These are phyloP conservation scores for Thaumatotibia leucotreta DNA, from an alignment of 1,140 invertebrate species.

Conservation along the genomic window DNA sequence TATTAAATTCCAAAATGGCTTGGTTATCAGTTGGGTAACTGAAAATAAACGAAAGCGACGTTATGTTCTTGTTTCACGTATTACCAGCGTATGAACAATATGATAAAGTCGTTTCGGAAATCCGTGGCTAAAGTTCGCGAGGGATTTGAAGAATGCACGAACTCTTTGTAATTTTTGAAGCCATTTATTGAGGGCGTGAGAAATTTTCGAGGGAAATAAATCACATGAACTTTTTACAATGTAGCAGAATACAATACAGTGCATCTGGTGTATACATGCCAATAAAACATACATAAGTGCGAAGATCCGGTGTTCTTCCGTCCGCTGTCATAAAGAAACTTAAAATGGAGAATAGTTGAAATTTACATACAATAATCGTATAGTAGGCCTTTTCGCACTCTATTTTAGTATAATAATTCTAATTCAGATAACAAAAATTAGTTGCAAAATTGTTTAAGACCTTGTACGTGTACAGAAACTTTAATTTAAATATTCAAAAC, in stretches of 20 bases:
- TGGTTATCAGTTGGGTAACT: background rate
- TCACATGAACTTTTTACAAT: too few species aligned
- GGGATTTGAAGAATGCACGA: slow-evolving; percentile 1
- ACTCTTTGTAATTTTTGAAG: background rate
- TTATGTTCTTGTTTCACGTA: background rate
- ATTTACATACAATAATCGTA: too few species aligned
- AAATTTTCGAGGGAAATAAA: background rate
- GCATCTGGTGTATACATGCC: background rate
- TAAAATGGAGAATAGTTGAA: too few species aligned
- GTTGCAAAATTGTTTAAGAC: too few species aligned
- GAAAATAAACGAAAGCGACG: background rate
- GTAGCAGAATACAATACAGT: background rate
- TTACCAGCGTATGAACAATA: background rate
- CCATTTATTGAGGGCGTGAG: background rate
- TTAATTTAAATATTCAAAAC: too few species aligned
- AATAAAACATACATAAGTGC: background rate
- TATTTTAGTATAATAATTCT: too few species aligned
- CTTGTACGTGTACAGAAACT: too few species aligned
- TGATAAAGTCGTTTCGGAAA: slow-evolving; percentile 5
- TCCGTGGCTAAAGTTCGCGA: background rate
- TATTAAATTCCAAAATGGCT: background rate
- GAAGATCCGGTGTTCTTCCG: background rate
- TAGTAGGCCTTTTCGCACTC: too few species aligned
- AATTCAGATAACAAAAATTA: too few species aligned
- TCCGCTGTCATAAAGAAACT: too few species aligned